phyloP scores from a whole-genome alignment of 37 sponge, comb jelly and placozoan genomes.

The Petrosia ficiformis region DNA sequence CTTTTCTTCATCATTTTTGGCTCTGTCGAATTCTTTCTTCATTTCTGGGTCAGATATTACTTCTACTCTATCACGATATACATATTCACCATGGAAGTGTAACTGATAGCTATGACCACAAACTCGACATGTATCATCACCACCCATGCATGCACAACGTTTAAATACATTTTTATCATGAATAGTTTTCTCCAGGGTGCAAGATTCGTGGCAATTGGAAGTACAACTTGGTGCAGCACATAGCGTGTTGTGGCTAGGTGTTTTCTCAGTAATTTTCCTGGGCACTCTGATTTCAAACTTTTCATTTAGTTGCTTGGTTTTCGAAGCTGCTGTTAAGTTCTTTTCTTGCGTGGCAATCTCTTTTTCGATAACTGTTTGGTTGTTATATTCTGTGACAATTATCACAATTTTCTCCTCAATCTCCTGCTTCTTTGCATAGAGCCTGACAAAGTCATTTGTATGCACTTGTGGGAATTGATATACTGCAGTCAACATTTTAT shows the following conservation, averaged over 20 bases:
- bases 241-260: conserved; percentile 28
- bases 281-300: not conserved
- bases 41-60: conserved; percentile 10
- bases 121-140: conserved; percentile 3
- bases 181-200: conserved; percentile 3
- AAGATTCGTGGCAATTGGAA: conserved; percentile 37
- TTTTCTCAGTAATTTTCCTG: not conserved
- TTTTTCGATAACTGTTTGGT: not conserved
- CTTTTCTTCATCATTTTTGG: conserved; percentile 17
- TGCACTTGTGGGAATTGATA: not conserved
- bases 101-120: conserved; percentile 25
- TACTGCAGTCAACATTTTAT: not conserved
- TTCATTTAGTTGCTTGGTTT: not conserved
- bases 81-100: conserved; percentile 12
- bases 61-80: not conserved
- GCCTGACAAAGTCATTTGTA: conserved; percentile 11
- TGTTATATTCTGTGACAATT: conserved; percentile 3
- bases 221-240: conserved; percentile 25
- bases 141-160: conserved; percentile 20
- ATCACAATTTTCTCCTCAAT: conserved; percentile 13
- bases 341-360: not conserved
- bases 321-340: conserved; percentile 9
- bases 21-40: conserved; percentile 17
- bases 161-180: conserved; percentile 23
- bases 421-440: conserved; percentile 23